Percentiles rank a stretch among this genome's conserved stretches.
phyloP scores from a whole-genome alignment of 2,113 vertebrate species.

The Antennarius striatus region DNA sequence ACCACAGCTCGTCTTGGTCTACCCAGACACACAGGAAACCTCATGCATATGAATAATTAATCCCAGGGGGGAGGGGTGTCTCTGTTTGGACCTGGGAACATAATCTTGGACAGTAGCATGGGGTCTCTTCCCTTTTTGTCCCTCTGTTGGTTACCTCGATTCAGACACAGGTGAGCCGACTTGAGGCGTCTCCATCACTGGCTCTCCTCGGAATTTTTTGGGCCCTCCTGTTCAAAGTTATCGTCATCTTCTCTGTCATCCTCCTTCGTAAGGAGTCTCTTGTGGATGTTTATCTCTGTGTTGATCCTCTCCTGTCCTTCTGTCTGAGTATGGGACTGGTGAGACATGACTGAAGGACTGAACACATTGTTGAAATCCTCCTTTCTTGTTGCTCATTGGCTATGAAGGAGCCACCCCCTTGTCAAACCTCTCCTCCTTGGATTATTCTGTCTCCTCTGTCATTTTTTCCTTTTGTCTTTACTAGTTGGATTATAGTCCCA shows the following conservation, averaged over 20 bases:
- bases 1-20: constrained; percentile 32
- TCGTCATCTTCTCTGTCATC: constrained; percentile 16
- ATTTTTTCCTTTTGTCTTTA: constrained; percentile 27
- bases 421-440: constrained; percentile 61
- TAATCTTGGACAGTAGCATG: constrained; percentile 7
- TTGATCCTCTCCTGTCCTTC: constrained; percentile 27
- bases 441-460: constrained; percentile 52
- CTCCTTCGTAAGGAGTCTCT: background rate
- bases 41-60: constrained; percentile 61
- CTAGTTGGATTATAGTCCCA: constrained; percentile 14
- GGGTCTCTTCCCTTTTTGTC: constrained; percentile 7
- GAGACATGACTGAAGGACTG: constrained; percentile 43
- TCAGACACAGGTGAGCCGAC: constrained; percentile 41
- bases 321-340: constrained; percentile 36
- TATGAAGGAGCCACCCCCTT: constrained; percentile 61
- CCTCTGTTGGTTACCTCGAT: background rate
- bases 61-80: constrained; percentile 51
- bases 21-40: constrained; percentile 58
- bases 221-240: constrained; percentile 18
- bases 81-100: constrained; percentile 33
- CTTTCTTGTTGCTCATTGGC: constrained; percentile 74
- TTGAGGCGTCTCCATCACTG: constrained; percentile 23
- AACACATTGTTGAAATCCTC: constrained; percentile 65
- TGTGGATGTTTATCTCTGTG: constrained; percentile 2
- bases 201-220: constrained; percentile 7